Base-by-base conservation (phyloP, 2,113 vertebrate species). In the Forbesichthys papilliferus region DNA sequence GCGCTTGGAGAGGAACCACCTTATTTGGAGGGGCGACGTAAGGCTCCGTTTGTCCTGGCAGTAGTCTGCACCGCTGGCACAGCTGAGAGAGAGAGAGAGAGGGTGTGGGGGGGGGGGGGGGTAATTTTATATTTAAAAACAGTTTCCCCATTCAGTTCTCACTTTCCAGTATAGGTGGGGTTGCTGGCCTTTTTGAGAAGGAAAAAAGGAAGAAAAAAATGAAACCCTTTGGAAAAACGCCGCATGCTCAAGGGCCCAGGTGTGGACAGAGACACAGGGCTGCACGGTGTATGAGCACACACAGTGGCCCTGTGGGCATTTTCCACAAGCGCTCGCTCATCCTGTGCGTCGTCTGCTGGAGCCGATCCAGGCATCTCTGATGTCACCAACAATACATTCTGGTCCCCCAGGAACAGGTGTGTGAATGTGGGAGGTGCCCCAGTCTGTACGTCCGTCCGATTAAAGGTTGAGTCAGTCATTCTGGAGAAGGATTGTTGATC, bases 1-100 rank as follows among this genome's bases (percentile, higher is more conserved):
- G 71, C 77, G 68, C 69, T 55, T 64, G 70, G 85, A 90, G 94
- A 90, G 87, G 89, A 89, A 94, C 89, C 91, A 94, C 93, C 94
- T 94, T 94, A 94, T 95, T 94, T 95, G 94, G 94, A 93, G 93
- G 94, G 94, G 93, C 93, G 94, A 95, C 94, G 93, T 96, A 86
- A 96, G 90, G 93, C 89, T 90, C 93, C 94, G 94, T 93, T 91
- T 92, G 86, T 89, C 63, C 91, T 84, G 91, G 84, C 80, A 69
- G 77, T 16, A 0, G 36, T 74, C 13, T 78, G 78, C 81, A 84
- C 82, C 83, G 83, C 79, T 84, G 84, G 87, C 79, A 81, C 55
- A 79, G 82, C 61, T 47, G 63, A 20, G 54, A 9, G 54, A 16
- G 54, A 56, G 54, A 52, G 51, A n/a, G 51, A 52, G 52, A 36